Evolutionary conservation across 2,113 vertebrate species (phyloP), one percentile per base, ranked within the genome.

Genomic region (Raphicerus campestris): DNA sequence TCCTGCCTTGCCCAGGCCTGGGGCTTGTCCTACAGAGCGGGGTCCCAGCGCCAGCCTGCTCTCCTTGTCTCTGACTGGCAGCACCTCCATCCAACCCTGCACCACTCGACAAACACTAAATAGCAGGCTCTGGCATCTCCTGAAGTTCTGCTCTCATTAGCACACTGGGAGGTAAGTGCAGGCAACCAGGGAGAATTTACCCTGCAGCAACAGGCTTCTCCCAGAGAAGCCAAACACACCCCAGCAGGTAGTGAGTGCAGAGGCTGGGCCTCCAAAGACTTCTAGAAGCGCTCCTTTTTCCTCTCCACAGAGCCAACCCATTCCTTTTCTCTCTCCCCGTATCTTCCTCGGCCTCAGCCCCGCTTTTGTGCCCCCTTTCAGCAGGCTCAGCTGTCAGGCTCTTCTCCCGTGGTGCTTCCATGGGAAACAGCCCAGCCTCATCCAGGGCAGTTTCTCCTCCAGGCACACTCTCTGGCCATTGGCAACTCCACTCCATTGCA

Each of bases 131-230:
- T 93, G 93, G 94, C 94, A 88, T 88, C 82, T 92, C 77, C 97
- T 96, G 89, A 97, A 92, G 96, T 91, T 97, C 63, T 56, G 80
- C 35, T 10, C 94, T 98, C 96, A 97, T 97, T 96, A 98, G 93
- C 96, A 94, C 80, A 8, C 94, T 95, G 89, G 94, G 97, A 97
- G 97, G 89, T 97, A 97, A 97, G 97, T 97, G 89, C 96, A 95
- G 93, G 63, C 95, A 91, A 97, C 97, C 70, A 49, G 95, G 97
- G 94, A 97, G 97, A 97, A 95, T 97, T 97, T 97, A 96, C 96
- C 73, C 95, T 94, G 82, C 93, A 95, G 97, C 93, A 97, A 97
- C 83, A 93, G 95, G 89, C 97, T 96, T 92, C 94, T 83, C 82
- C 32, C 2, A 6, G 0, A n/a, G 89, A 97, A 86, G 94, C 91